phyloP scores from a whole-genome alignment of 2,888 invertebrate species.

The Cyclophora punctaria region DNA sequence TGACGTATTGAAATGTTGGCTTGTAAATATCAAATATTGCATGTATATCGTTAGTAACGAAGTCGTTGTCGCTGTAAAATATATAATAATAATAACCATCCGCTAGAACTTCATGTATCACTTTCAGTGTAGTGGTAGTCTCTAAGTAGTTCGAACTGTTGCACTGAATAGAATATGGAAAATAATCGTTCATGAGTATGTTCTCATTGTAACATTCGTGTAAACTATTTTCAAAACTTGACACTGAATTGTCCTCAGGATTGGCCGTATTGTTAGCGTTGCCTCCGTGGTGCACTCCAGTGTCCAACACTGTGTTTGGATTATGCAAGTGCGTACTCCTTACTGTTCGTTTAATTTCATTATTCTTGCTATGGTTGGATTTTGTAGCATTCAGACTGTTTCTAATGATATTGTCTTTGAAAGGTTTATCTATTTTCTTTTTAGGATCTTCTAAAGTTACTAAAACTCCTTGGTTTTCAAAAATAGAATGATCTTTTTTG shows the following conservation, averaged over 20 bases:
- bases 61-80: constrained; percentile 90
- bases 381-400: not conserved
- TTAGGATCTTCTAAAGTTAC: constrained; percentile 58
- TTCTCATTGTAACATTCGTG: constrained; percentile 84
- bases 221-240: constrained; percentile 87
- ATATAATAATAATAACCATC: constrained; percentile 93
- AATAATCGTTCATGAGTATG: constrained; percentile 82
- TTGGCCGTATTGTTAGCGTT: constrained; percentile 77
- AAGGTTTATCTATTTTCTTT: constrained; percentile 3
- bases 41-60: constrained; percentile 85
- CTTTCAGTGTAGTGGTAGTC: constrained; percentile 77
- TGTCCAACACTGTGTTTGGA: constrained; percentile 77
- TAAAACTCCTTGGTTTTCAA: constrained; percentile 74
- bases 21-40: constrained; percentile 90
- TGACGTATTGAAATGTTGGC: constrained; percentile 86
- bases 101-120: constrained; percentile 81
- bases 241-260: constrained; percentile 79
- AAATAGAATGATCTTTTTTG: constrained; percentile 76
- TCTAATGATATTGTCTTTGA: constrained; percentile 5
- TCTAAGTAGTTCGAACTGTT: constrained; percentile 81
- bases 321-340: constrained; percentile 46
- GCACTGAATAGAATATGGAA: constrained; percentile 81
- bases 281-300: constrained; percentile 85
- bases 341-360: constrained; percentile 40
- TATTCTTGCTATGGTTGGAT: not conserved